Conservation (phyloP, 64 coral and sea anemone species). For the Trachythela sp. region DNA sequence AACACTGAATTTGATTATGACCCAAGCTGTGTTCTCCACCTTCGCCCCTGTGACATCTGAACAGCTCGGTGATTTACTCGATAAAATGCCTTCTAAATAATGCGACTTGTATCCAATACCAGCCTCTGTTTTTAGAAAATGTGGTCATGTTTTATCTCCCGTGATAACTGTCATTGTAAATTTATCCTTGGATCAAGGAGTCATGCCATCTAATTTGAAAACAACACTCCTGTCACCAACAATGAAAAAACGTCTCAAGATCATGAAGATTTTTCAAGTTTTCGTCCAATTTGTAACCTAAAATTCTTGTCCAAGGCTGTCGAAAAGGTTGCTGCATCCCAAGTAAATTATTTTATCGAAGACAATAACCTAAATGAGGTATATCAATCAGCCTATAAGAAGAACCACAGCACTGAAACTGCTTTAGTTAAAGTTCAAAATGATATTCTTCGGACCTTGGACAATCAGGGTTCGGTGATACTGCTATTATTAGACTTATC, state of each 20-base stretch:
- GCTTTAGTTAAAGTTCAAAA: slow-evolving; percentile 2
- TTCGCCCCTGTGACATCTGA: background rate
- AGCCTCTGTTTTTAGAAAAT: background rate
- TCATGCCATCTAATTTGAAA: background rate
- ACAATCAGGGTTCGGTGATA: background rate
- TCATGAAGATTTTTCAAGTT: background rate
- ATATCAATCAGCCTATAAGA: background rate
- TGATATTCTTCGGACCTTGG: background rate
- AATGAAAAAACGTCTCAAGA: background rate
- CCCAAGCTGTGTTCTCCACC: background rate
- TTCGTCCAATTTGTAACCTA: background rate
- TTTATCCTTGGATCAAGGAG: background rate
- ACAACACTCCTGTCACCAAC: background rate
- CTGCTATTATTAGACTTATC: background rate
- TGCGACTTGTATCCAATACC: background rate
- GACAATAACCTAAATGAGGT: background rate
- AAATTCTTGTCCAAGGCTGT: background rate
- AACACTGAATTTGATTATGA: background rate
- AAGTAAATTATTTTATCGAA: background rate
- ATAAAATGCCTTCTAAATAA: background rate
- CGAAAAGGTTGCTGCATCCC: background rate
- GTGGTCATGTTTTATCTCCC: background rate
- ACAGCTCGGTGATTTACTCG: background rate
- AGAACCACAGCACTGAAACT: background rate
- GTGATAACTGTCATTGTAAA: background rate